Evolutionary conservation across 2,113 vertebrate genomes (phyloP).

Genomic region (Sylvietta virens): DNA sequence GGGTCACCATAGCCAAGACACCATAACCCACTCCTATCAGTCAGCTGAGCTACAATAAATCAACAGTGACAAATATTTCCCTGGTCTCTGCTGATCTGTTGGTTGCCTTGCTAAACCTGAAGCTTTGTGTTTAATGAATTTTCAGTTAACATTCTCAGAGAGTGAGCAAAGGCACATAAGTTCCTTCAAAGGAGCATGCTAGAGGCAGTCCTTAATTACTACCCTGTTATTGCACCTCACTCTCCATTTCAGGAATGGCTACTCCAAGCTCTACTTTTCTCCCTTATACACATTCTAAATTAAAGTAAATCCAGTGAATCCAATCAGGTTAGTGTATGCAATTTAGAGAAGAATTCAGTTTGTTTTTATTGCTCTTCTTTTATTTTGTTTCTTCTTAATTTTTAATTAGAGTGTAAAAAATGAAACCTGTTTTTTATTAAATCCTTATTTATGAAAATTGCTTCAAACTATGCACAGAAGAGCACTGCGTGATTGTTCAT

Average conservation of each 20-base stretch:
- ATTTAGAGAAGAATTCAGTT: not conserved
- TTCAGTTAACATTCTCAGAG: not conserved
- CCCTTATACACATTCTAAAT: not conserved
- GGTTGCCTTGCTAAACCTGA: not conserved
- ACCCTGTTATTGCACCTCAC: not conserved
- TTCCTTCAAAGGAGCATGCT: not conserved
- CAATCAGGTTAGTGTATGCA: not conserved
- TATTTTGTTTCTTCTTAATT: slow-evolving; percentile 6
- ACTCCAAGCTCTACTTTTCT: not conserved
- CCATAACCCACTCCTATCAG: no score
- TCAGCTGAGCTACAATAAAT: not conserved
- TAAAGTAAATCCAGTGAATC: not conserved
- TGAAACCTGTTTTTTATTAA: slow-evolving; percentile 48
- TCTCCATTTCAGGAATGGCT: not conserved
- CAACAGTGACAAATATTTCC: not conserved
- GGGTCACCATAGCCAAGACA: not conserved
- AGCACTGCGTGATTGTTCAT: not conserved
- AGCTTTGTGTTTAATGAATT: not conserved
- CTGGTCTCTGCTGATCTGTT: not conserved
- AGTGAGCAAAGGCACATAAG: not conserved
- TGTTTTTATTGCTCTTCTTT: not conserved
- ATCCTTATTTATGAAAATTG: slow-evolving; percentile 52
- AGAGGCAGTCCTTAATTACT: not conserved
- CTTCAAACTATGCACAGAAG: slow-evolving; percentile 10
- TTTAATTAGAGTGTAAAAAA: slow-evolving; percentile 58